phyloP scores from a whole-genome alignment of 2,888 invertebrate species.

The Cheilosia vernalis region DNA sequence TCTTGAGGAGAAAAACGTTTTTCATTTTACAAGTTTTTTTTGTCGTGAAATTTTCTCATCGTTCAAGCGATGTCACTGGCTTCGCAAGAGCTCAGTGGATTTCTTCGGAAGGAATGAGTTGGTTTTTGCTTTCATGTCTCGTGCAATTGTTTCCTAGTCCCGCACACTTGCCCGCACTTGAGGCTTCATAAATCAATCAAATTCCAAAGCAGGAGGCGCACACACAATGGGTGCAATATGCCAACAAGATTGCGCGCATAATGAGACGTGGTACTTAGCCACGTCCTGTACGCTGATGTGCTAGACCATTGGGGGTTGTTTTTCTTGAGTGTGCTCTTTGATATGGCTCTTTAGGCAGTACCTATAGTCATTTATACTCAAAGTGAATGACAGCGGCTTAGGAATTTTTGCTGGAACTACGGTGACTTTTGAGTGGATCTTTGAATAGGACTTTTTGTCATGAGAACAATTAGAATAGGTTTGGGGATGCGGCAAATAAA shows the following conservation, averaged over 20 bases:
- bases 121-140: background rate
- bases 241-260: constrained; percentile 50
- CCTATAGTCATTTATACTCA: constrained; percentile 4
- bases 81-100: background rate
- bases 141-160: constrained; percentile 25
- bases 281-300: constrained; percentile 45
- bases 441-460: too few relatives aligned
- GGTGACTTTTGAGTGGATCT: background rate
- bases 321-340: background rate
- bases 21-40: constrained; percentile 21
- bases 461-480: too few relatives aligned
- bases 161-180: constrained; percentile 15
- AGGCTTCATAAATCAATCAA: constrained; percentile 62
- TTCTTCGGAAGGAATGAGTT: constrained; percentile 4
- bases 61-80: constrained; percentile 31
- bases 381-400: constrained; percentile 14
- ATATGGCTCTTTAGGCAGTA: constrained; percentile 6
- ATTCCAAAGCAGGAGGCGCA: constrained; percentile 10
- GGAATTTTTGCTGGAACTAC: background rate
- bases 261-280: constrained; percentile 64
- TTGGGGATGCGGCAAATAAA: too few relatives aligned
- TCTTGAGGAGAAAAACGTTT: background rate
- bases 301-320: constrained; percentile 2
- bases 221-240: constrained; percentile 52
- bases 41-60: constrained; percentile 39